phyloP scores from a whole-genome alignment of 2,888 invertebrate genomes.

The Chaitophorus viminalis region DNA sequence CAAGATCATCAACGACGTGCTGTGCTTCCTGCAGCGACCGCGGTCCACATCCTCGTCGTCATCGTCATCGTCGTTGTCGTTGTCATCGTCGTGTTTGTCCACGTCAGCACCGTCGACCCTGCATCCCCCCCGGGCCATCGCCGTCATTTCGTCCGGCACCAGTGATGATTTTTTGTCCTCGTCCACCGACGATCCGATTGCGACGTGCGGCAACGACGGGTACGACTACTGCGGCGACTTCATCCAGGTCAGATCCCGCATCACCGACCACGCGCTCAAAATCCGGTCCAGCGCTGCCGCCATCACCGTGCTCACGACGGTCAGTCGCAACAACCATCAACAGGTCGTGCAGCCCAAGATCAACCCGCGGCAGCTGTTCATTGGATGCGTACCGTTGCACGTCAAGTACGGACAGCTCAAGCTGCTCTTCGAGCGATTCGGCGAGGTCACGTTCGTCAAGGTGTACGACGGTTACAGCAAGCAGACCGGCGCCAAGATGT shows the following conservation, averaged over 20 bases:
- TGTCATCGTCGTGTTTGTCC: too few species aligned
- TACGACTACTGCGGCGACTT: not conserved
- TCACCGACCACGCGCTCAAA: not conserved
- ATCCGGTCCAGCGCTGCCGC: not conserved
- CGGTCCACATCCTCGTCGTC: not conserved
- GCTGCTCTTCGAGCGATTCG: conserved; percentile 35
- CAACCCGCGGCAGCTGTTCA: conserved; percentile 55
- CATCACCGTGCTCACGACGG: not conserved
- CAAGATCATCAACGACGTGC: conserved; percentile 29
- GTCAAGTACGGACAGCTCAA: conserved; percentile 57
- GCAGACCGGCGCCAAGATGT: conserved; percentile 49
- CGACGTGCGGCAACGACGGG: not conserved
- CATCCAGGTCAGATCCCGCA: not conserved
- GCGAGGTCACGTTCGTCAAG: conserved; percentile 52
- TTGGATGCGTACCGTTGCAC: conserved; percentile 55
- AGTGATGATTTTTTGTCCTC: not conserved
- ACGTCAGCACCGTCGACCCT: not conserved
- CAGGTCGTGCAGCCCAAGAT: not conserved
- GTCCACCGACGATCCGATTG: too few species aligned
- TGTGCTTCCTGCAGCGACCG: not conserved
- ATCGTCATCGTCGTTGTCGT: not conserved
- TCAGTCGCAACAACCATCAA: too few species aligned
- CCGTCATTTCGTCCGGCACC: not conserved
- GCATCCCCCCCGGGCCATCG: too few species aligned
- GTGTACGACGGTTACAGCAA: conserved; percentile 46